A percentile compares a stretch with the other conserved stretches of the same genome.
Evolutionary conservation across 2,888 invertebrate genomes (phyloP).

Genomic region (Bhutanitis thaidina): DNA sequence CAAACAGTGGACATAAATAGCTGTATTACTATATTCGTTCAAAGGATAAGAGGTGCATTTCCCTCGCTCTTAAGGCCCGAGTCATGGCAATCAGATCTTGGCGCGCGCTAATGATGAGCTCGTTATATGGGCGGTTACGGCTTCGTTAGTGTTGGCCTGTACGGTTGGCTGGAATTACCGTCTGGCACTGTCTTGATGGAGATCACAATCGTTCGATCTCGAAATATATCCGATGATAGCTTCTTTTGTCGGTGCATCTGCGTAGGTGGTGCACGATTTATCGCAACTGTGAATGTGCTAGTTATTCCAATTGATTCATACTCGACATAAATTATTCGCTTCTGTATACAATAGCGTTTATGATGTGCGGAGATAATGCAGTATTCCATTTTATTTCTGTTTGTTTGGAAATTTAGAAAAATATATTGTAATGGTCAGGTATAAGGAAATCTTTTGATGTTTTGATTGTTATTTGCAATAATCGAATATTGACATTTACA

Average conservation of each 20-base stretch:
- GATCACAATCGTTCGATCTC: conserved; percentile 12
- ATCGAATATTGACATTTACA: no score
- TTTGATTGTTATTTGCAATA: no score
- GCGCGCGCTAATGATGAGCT: neutral
- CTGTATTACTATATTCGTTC: conserved; percentile 1
- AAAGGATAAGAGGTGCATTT: neutral
- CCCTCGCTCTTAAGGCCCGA: neutral
- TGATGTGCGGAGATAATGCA: neutral
- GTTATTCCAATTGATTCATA: neutral
- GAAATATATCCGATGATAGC: conserved; percentile 12
- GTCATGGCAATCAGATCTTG: neutral
- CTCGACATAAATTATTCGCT: neutral
- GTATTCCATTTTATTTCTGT: neutral
- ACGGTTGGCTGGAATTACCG: conserved; percentile 3
- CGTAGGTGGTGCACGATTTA: conserved; percentile 14
- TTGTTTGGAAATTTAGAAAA: neutral
- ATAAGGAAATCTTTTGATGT: no score
- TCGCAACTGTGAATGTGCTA: neutral
- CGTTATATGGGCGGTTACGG: neutral
- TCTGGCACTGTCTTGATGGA: neutral
- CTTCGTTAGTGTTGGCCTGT: conserved; percentile 1
- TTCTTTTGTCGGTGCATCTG: conserved; percentile 9
- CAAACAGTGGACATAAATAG: neutral
- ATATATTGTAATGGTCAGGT: no score
- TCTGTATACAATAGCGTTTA: neutral